Evolutionary conservation across 2,888 invertebrate species (phyloP), one percentile per base, ranked within the genome.

Genomic region (Idaea aversata): DNA sequence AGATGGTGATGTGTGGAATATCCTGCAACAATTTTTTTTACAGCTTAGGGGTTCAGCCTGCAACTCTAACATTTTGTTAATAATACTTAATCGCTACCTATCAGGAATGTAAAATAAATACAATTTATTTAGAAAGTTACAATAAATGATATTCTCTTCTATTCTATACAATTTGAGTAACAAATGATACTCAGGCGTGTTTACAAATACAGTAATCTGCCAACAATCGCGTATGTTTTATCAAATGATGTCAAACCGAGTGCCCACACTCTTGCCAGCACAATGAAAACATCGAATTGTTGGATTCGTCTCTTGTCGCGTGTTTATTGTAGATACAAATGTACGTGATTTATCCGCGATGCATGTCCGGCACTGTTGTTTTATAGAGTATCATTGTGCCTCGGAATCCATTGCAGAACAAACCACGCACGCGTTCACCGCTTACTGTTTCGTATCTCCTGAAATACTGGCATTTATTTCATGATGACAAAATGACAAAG

Each of bases 271-370:
- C 10, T 13, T 47, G 47, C 47, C 13, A 47, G 7, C 77, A 77
- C 78, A 77, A 79, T 79, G 79, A 81, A 81, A 80, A 81, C 81
- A 83, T 81, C 73, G 78, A 78, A 80, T 78, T 75, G 75, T 73
- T 77, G 76, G 73, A 75, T 77, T 74, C 74, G 77, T 75, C 76
- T 77, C 79, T 77, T 78, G 78, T 80, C 82, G 78, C 78, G 77
- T 81, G 76, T 77, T 76, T 74, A 75, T 79, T 78, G 81, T 77
- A 79, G 79, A 77, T 79, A 81, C 84, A 84, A 84, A 81, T 82
- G 82, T 77, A 69, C 77, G 80, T 86, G 86, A 87, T 88, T 87
- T 88, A 87, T 88, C 80, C 78, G 75, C 78, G 75, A 77, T 78
- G 80, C 81, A 79, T 80, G 85, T 82, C 82, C 80, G 77, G 75